These are phyloP conservation scores for Carcinoscorpius rotundicauda DNA, from an alignment of 1,140 invertebrate species.

Conservation along the genomic window DNA sequence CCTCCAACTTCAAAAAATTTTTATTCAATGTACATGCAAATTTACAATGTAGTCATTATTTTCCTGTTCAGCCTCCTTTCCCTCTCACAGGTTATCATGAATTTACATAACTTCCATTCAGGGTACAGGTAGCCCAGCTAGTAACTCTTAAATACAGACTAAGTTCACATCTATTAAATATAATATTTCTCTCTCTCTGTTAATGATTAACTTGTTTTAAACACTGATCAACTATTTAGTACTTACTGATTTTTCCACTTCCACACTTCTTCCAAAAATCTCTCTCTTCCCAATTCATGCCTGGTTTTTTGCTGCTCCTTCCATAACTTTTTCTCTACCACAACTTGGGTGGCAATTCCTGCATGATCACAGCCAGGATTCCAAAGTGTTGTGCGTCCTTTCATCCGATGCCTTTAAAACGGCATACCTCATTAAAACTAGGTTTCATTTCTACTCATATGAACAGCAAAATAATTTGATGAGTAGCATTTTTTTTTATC, in stretches of 20 bases:
- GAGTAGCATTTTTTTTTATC: not conserved
- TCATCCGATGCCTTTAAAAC: slow-evolving; percentile 63
- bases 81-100: too few species aligned
- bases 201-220: not conserved
- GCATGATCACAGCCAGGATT: slow-evolving; percentile 99
- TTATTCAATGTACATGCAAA: too few species aligned
- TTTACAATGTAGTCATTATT: too few species aligned
- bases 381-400: slow-evolving; percentile 79
- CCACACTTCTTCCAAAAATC: slow-evolving; percentile 91
- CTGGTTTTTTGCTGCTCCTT: slow-evolving; percentile 79
- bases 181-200: too few species aligned
- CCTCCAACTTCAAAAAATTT: too few species aligned
- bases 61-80: too few species aligned
- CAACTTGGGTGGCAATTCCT: slow-evolving; percentile 99
- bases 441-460: not conserved
- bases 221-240: not conserved
- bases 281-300: slow-evolving; percentile 89
- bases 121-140: too few species aligned
- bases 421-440: slow-evolving; percentile 3
- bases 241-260: slow-evolving; percentile 82
- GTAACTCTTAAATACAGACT: too few species aligned
- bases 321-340: slow-evolving; percentile 84
- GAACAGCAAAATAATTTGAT: slow-evolving; percentile 11
- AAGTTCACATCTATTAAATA: too few species aligned
- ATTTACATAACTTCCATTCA: too few species aligned